Evolutionary conservation across 2,797 vertebrate genomes (phyloP).

Genomic region (Cryptoblepharus egeriae): DNA sequence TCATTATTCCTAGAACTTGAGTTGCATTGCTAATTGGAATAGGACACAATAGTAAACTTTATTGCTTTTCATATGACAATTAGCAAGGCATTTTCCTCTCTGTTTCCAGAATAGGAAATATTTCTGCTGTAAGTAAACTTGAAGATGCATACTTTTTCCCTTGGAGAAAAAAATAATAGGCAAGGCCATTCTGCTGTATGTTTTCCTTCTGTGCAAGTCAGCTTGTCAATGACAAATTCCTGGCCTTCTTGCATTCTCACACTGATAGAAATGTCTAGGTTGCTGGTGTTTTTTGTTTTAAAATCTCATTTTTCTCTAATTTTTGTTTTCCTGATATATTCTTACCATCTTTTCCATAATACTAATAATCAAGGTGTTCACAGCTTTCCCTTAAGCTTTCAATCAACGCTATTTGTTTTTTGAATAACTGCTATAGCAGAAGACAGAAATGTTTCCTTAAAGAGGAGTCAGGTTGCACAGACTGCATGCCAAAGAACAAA

Average conservation of each 20-base stretch:
- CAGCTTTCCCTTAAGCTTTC: no score
- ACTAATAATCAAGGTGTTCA: no score
- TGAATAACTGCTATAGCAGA: no score
- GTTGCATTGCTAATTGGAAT: not conserved
- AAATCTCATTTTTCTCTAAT: not conserved
- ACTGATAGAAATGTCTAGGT: not conserved
- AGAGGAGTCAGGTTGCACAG: no score
- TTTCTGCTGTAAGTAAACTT: slow-evolving; percentile 1
- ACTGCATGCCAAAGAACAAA: not conserved
- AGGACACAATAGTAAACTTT: not conserved
- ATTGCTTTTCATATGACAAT: not conserved
- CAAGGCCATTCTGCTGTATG: slow-evolving; percentile 3
- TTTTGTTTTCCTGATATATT: no score
- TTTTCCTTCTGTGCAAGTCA: not conserved
- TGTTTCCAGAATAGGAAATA: slow-evolving; percentile 40
- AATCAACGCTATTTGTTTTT: no score
- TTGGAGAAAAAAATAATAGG: slow-evolving; percentile 4
- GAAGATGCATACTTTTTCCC: slow-evolving; percentile 19
- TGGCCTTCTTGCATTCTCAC: slow-evolving; percentile 22
- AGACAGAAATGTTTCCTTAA: no score
- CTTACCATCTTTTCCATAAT: no score
- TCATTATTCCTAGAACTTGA: slow-evolving; percentile 10
- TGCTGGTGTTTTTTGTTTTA: not conserved
- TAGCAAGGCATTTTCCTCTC: slow-evolving; percentile 38
- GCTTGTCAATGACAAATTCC: slow-evolving; percentile 37